Conservation (phyloP, 2,888 invertebrate genomes). For the Tipula helvola region DNA sequence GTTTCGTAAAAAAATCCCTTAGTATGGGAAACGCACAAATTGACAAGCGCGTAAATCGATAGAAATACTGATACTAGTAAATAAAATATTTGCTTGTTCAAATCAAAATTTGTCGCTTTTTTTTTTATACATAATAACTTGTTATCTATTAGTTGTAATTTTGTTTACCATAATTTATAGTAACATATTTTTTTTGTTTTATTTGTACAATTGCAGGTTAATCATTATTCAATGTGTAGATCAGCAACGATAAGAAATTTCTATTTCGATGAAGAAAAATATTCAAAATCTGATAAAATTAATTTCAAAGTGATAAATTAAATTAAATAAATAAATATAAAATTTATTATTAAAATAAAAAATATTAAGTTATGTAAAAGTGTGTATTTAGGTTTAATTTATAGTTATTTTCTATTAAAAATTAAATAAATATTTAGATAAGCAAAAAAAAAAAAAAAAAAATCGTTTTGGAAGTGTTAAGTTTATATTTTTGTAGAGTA, state of each 20-base stretch:
- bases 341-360: neutral
- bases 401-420: neutral
- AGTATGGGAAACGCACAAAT: neutral
- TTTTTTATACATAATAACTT: neutral
- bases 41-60: neutral
- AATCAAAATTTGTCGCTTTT: neutral
- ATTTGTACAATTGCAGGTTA: neutral
- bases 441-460: neutral
- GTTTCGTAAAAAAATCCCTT: neutral
- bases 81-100: neutral
- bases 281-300: neutral
- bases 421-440: neutral
- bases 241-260: neutral
- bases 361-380: neutral
- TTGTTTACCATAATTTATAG: neutral
- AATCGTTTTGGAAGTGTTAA: neutral
- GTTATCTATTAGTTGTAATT: neutral
- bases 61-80: neutral
- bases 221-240: neutral
- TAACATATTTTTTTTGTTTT: neutral
- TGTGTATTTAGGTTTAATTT: neutral
- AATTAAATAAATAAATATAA: neutral
- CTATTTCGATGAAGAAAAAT: neutral
- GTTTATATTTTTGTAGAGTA: neutral
- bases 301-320: constrained; percentile 4